A percentile compares a stretch with the other conserved stretches of the same genome.
phyloP scores from a whole-genome alignment of 2,797 vertebrate genomes.

The Cottoperca gobio region DNA sequence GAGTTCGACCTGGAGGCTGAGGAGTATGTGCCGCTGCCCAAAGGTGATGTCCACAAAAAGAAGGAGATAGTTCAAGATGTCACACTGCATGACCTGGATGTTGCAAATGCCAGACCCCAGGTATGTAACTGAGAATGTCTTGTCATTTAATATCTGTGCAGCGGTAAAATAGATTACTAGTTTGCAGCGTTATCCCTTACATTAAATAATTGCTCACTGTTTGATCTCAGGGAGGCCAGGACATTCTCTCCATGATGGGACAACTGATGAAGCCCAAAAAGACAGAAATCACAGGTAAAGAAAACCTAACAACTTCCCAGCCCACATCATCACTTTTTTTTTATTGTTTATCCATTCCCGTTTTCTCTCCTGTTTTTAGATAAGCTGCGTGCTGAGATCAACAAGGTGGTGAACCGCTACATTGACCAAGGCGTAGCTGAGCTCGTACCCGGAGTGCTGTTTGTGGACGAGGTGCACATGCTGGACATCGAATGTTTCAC shows the following conservation, averaged over 20 bases:
- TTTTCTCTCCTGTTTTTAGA: constrained; percentile 78
- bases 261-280: constrained; percentile 99
- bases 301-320: background rate
- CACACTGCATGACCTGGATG: constrained; percentile 96
- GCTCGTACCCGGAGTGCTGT: constrained; percentile 96
- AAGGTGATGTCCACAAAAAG: constrained; percentile 99
- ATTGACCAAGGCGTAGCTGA: constrained; percentile 98
- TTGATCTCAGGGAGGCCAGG: constrained; percentile 92
- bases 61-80: constrained; percentile 99
- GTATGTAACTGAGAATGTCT: constrained; percentile 69
- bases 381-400: constrained; percentile 96
- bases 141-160: background rate
- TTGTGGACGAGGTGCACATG: constrained; percentile 99
- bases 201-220: background rate
- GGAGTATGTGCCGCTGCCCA: constrained; percentile 98
- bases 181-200: too few relatives aligned
- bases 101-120: constrained; percentile 97
- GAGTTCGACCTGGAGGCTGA: constrained; percentile 99
- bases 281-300: constrained; percentile 97
- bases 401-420: constrained; percentile 99
- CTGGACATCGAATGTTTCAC: constrained; percentile 99
- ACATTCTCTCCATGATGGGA: constrained; percentile 99
- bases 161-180: background rate
- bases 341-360: background rate
- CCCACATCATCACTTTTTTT: background rate